A percentile compares a stretch with the other conserved stretches of the same genome.
Conservation (phyloP, 1,140 invertebrate genomes). For the Calosoma granatense region DNA sequence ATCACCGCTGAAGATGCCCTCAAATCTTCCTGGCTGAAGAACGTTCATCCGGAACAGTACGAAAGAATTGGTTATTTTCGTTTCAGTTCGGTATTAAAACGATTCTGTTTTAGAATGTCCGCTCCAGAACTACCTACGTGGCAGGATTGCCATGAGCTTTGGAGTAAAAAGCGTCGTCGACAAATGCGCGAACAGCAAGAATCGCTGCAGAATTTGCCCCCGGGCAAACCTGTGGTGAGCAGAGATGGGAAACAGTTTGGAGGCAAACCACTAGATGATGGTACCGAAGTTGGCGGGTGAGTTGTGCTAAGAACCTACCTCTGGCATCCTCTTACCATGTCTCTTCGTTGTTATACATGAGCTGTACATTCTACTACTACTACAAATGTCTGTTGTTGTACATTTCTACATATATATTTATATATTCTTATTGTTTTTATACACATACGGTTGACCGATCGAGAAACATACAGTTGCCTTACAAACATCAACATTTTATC, state of each 20-base stretch:
- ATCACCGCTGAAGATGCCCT: constrained; percentile 93
- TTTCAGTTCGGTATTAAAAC: background rate
- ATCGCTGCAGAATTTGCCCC: constrained; percentile 35
- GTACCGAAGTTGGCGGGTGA: constrained; percentile 45
- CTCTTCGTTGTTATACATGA: constrained; percentile 22
- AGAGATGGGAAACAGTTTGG: constrained; percentile 29
- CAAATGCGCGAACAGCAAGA: constrained; percentile 72
- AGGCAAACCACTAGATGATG: constrained; percentile 37
- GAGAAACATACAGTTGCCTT: no score
- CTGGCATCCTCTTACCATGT: constrained; percentile 19
- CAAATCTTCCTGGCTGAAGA: constrained; percentile 87
- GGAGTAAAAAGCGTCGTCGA: constrained; percentile 86
- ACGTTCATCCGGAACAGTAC: constrained; percentile 83
- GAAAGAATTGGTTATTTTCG: constrained; percentile 30
- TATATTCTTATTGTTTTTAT: constrained; percentile 19
- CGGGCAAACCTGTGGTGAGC: constrained; percentile 31
- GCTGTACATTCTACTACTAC: no score
- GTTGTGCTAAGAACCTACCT: constrained; percentile 26
- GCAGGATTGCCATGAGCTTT: constrained; percentile 99
- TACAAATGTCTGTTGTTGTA: no score
- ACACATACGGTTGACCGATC: constrained; percentile 19
- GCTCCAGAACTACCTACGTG: constrained; percentile 78
- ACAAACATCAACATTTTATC: no score
- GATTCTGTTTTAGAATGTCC: constrained; percentile 53
- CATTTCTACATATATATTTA: constrained; percentile 27